A percentile compares a stretch with the other conserved stretches of the same genome.
These are phyloP conservation scores for Serripes groenlandicus DNA, from an alignment of 2,888 invertebrate genomes.

Conservation along the genomic window DNA sequence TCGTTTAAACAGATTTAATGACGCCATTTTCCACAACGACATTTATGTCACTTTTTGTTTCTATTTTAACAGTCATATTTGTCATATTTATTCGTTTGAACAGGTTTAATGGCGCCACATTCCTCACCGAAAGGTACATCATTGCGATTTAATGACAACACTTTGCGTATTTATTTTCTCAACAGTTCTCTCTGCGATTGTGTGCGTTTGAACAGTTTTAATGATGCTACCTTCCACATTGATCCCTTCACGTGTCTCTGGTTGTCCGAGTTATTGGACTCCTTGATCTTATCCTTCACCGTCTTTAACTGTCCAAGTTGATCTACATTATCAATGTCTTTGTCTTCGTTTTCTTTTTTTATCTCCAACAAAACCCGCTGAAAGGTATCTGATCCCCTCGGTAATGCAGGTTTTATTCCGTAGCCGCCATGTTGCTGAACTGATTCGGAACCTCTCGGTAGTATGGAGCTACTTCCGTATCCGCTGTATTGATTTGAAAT, in stretches of 20 bases:
- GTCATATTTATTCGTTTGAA: too few relatives aligned
- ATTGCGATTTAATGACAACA: too few relatives aligned
- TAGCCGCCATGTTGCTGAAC: slow-evolving; percentile 4
- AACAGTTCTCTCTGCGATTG: slow-evolving; percentile 10
- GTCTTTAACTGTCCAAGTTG: slow-evolving; percentile 9
- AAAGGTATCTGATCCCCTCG: slow-evolving; percentile 18
- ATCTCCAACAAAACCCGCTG: slow-evolving; percentile 10
- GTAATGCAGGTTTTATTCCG: neutral
- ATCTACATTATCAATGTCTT: neutral
- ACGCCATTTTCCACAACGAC: too few relatives aligned
- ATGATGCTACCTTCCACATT: slow-evolving; percentile 18
- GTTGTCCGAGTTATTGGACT: neutral
- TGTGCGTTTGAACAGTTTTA: slow-evolving; percentile 16
- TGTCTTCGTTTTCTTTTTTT: neutral
- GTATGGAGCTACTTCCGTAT: neutral
- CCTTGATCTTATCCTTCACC: slow-evolving; percentile 3
- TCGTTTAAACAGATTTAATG: too few relatives aligned
- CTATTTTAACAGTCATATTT: too few relatives aligned
- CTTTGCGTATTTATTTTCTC: neutral
- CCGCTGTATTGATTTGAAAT: neutral
- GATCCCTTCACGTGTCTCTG: slow-evolving; percentile 4
- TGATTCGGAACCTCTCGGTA: slow-evolving; percentile 19
- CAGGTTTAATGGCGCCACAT: too few relatives aligned
- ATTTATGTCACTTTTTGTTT: too few relatives aligned
- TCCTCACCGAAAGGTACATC: too few relatives aligned